phyloP scores from a whole-genome alignment of 23 tunicate species.

The Halocynthia aurantium region DNA sequence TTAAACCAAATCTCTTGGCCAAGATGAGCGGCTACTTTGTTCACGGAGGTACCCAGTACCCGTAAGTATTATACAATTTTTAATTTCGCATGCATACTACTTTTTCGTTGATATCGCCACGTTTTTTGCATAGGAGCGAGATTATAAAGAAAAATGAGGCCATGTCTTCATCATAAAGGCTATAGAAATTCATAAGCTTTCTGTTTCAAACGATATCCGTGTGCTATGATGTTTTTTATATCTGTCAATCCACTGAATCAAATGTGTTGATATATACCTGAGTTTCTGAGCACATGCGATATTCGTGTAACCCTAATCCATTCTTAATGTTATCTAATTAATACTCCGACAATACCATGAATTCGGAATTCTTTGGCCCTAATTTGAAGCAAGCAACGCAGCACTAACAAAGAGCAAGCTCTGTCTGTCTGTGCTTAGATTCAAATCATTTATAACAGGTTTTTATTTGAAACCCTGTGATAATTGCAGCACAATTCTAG shows the following conservation, averaged over 20 bases:
- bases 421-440: conserved; percentile 65
- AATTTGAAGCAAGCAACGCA: conserved; percentile 67
- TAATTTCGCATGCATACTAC: too few relatives aligned
- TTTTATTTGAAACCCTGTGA: too few relatives aligned
- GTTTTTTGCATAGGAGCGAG: too few relatives aligned
- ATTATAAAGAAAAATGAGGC: too few relatives aligned
- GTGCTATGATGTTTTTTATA: conserved; percentile 24
- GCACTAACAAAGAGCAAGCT: conserved; percentile 88
- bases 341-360: neutral
- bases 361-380: neutral
- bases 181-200: too few relatives aligned
- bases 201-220: neutral
- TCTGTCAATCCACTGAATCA: conserved; percentile 18
- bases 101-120: too few relatives aligned
- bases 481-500: too few relatives aligned
- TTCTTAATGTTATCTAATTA: too few relatives aligned
- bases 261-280: neutral
- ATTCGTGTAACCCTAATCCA: too few relatives aligned
- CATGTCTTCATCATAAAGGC: too few relatives aligned
- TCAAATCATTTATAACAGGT: too few relatives aligned
- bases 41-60: conserved; percentile 66
- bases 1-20: neutral
- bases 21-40: conserved; percentile 62
- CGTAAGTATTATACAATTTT: conserved; percentile 23
- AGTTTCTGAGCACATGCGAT: too few relatives aligned